Conservation (phyloP, 2,113 vertebrate species). For the Cheilinus undulatus region DNA sequence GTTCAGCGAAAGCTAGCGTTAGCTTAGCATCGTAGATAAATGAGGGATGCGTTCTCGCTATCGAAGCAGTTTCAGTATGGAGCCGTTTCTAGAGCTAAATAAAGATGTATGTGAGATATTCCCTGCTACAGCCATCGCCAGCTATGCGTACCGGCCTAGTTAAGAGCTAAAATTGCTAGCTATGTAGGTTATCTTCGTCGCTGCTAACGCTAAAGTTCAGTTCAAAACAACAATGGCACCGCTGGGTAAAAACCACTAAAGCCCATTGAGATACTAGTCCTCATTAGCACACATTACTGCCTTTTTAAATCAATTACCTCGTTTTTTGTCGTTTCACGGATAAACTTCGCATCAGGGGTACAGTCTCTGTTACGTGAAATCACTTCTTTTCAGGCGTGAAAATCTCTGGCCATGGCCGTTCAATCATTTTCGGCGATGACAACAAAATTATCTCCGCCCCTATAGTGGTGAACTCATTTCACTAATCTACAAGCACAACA, state of each 20-base stretch:
- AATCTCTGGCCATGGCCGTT: conserved; percentile 67
- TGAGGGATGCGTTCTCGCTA: background rate
- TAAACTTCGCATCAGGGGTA: conserved; percentile 46
- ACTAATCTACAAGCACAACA: conserved; percentile 1
- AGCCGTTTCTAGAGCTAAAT: rapidly evolving
- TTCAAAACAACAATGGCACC: conserved; percentile 71
- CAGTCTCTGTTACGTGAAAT: conserved; percentile 27
- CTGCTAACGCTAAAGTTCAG: conserved; percentile 39
- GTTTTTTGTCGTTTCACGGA: background rate
- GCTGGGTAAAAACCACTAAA: background rate
- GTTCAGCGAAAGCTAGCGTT: conserved; percentile 32
- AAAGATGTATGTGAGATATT: background rate
- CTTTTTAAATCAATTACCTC: conserved; percentile 40
- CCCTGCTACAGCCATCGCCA: background rate
- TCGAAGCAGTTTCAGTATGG: rapidly evolving
- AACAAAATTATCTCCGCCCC: conserved; percentile 65
- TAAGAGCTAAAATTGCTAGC: background rate
- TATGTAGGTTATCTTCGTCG: conserved; percentile 4
- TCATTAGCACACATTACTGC: background rate
- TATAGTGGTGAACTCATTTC: background rate
- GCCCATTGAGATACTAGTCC: background rate
- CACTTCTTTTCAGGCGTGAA: conserved; percentile 74
- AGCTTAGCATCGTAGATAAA: conserved; percentile 28
- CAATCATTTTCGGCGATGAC: conserved; percentile 71
- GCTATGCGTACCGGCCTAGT: conserved; percentile 36